Evolutionary conservation across 2,797 vertebrate genomes (phyloP), one percentile per base, ranked within the genome.

Genomic region (Paedocypris micromegethes): DNA sequence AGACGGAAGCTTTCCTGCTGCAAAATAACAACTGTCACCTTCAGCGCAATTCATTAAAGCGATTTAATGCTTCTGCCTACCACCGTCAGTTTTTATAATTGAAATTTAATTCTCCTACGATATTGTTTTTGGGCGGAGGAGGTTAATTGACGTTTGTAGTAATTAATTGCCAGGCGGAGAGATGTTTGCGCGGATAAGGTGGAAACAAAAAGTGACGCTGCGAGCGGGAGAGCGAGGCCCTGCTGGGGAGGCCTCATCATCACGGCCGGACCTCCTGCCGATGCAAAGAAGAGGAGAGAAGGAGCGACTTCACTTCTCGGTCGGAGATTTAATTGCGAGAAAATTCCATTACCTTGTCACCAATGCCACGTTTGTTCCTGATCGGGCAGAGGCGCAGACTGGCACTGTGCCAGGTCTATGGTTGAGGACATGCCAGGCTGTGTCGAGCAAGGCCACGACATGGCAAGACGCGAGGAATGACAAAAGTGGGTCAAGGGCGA

Each of bases 361-460:
- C 94, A 97, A 94, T 94, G 93, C 92, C 93, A 93, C 88, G 87
- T 91, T 95, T 91, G 91, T 91, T 94, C 91, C 88, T 92, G 88
- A 94, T 93, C 92, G 90, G 89, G 88, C 88, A 92, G 82, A 68
- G 83, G 87, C 88, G 87, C 87, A 89, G 87, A 90, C 91, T 87
- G 88, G 90, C 87, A 91, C 82, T 77, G 75, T 76, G 88, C 90
- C 92, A 95, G 91, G 88, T 53, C 87, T 87, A 86, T 83, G 83
- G 84, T 85, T 87, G 88, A 88, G 88, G 91, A 91, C 90, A 44
- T 85, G 86, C 82, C 23, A 23, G 23, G 23, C 23, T 23, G 23
- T 23, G 23, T 23, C 23, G 23, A 23, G 23, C 23, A 23, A 23
- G 23, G 23, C 23, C 23, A 23, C 23, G 23, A 23, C 23, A 23